phyloP scores from a whole-genome alignment of 2,113 vertebrate genomes.

The Pelmatolapia mariae region DNA sequence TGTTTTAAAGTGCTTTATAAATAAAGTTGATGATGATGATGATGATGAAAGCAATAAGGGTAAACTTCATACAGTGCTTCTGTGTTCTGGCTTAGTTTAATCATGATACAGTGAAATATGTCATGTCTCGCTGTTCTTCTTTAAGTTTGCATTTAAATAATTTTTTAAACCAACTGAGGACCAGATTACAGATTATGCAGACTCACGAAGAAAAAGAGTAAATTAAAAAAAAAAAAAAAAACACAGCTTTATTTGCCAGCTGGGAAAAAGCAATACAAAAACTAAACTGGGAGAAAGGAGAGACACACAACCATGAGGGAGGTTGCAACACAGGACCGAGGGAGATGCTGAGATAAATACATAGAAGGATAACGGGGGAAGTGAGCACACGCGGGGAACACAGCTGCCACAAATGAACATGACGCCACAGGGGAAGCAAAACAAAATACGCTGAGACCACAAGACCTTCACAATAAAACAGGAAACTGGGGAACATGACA shows the following conservation, averaged over 20 bases:
- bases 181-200: not conserved
- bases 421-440: not conserved
- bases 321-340: not conserved
- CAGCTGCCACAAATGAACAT: not conserved
- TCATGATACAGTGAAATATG: not conserved
- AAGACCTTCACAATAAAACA: not conserved
- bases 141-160: not conserved
- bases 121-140: not conserved
- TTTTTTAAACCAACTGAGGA: not conserved
- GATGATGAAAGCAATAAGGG: not conserved
- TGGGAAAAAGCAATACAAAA: not conserved
- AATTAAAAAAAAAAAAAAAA: not conserved
- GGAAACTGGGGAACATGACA: not conserved
- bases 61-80: not conserved
- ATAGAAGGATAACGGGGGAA: not conserved
- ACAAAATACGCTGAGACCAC: not conserved
- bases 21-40: too few relatives aligned
- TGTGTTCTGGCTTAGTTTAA: not conserved
- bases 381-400: not conserved
- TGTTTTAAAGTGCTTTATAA: too few relatives aligned
- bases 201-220: not conserved
- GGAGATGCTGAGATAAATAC: not conserved
- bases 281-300: not conserved
- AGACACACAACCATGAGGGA: not conserved
- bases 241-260: not conserved